Evolutionary conservation across 2,888 invertebrate species (phyloP), one percentile per base, ranked within the genome.

Genomic region (Diogma glabrata): DNA sequence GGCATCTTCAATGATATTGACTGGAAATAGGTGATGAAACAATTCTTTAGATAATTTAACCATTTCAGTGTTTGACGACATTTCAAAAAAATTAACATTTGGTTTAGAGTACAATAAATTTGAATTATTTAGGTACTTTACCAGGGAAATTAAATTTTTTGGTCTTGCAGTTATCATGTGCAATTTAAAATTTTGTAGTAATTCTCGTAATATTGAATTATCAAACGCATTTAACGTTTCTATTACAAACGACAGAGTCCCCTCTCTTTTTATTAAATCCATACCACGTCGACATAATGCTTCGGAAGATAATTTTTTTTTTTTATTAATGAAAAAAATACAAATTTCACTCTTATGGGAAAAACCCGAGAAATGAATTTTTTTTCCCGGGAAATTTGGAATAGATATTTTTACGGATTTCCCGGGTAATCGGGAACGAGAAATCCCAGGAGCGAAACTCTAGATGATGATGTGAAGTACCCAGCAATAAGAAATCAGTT

Each of bases 141-240:
- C 30, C 47, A 47, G 28, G 26, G 30, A 47, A 47, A 47, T 47
- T 47, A 28, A 28, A 47, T 28, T 47, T 28, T 47, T 47, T 47
- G 30, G 47, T 28, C 47, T 47, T 47, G 19, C 28, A 47, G 20
- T 47, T 47, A 30, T 47, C 47, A 47, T 30, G 16, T 28, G 19
- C 47, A 28, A 47, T 47, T 47, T 47, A 47, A 47, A 47, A 28
- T 28, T 28, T 28, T 28, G 28, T 3, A 28, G n/a, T 28, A 28
- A 28, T 28, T 28, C 3, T 28, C 47, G 47, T 28, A 19, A 47
- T 47, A 47, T 47, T 47, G 30, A 47, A 47, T 47, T 47, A 47
- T 47, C 47, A 17, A 30, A 17, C 47, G 47, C 19, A 28, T 47
- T 47, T 47, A 47, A 47, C 47, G 47, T 47, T 9, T 47, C 47